Conservation (phyloP, 2,113 vertebrate species). For the Sisor rabdophorus region DNA sequence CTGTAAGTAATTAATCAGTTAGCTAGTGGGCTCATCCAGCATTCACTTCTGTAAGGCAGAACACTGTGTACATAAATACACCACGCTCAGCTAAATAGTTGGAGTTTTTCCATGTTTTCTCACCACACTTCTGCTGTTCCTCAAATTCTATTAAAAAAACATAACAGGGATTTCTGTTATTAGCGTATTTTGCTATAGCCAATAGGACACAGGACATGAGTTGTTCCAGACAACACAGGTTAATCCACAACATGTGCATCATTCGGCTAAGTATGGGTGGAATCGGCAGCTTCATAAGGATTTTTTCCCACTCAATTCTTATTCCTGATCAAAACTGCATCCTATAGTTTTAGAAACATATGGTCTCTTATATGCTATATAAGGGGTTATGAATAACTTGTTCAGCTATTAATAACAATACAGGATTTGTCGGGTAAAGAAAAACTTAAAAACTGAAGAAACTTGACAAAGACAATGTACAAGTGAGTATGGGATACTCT, state of each 20-base stretch:
- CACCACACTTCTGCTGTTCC: constrained; percentile 19
- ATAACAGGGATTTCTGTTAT: constrained; percentile 47
- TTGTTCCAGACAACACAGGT: constrained; percentile 53
- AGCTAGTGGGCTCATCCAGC: not conserved
- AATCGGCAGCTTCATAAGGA: constrained; percentile 3
- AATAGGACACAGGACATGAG: constrained; percentile 53
- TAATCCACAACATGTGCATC: constrained; percentile 59
- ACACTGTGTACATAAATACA: not conserved
- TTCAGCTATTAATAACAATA: constrained; percentile 16
- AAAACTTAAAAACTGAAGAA: not conserved
- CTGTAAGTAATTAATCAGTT: not conserved
- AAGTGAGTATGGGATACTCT: constrained; percentile 17
- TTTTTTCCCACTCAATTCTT: constrained; percentile 30
- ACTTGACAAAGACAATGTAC: constrained; percentile 4
- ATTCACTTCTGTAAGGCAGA: not conserved
- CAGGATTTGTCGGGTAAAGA: constrained; percentile 3
- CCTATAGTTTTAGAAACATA: constrained; percentile 36
- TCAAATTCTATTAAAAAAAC: constrained; percentile 52
- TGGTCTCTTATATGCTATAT: constrained; percentile 18
- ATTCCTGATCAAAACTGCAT: constrained; percentile 36
- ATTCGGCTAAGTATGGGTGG: constrained; percentile 39
- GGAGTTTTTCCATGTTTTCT: constrained; percentile 1
- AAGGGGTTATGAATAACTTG: constrained; percentile 25
- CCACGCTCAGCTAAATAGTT: constrained; percentile 3
- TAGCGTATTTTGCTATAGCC: constrained; percentile 44